Evolutionary conservation across 2,113 vertebrate genomes (phyloP), one percentile per base, ranked within the genome.

Genomic region (Pachycephala philippinensis): DNA sequence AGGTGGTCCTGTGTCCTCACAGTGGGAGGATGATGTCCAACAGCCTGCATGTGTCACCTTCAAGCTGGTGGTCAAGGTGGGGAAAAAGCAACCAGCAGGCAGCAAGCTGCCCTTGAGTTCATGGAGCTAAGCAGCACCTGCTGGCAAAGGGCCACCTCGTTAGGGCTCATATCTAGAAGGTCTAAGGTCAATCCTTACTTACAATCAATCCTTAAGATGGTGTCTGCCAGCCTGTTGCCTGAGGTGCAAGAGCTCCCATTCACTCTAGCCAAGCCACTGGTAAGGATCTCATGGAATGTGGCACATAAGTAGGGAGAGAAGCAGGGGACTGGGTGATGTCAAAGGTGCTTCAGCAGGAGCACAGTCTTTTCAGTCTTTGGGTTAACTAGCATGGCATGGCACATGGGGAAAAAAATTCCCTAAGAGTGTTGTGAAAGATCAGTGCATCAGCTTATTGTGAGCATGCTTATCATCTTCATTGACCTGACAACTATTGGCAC

Each of bases 321-420:
- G 61, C 3, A 13, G 19, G 20, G 3, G 20, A 44, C 28, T 35
- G 39, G 8, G 40, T 9, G 7, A 23, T 31, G n/a, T 37, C 40
- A 56, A n/a, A 66, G 22, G 26, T 50, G 26, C 50, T 86, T 65
- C 40, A 64, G 49, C n/a, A 68, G 53, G n/a, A 59, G 23, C 16
- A n/a, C 13, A 21, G 5, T 66, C 16, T 72, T 84, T 53, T 72
- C 23, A 26, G 42, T 22, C 30, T 57, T 13, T 37, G 22, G 13
- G 54, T 54, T 28, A 88, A 42, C n/a, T 63, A 57, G 63, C 20
- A 21, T 68, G 27, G 16, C 2, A 1, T 10, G 21, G 40, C 35
- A 52, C 2, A 0, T 13, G 26, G 7, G 19, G 5, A 12, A 9
- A 42, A 35, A 33, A 26, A 14, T 16, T 50, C 22, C 26, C 9